phyloP scores from a whole-genome alignment of 2,113 vertebrate genomes.

The Montifringilla adamsi region DNA sequence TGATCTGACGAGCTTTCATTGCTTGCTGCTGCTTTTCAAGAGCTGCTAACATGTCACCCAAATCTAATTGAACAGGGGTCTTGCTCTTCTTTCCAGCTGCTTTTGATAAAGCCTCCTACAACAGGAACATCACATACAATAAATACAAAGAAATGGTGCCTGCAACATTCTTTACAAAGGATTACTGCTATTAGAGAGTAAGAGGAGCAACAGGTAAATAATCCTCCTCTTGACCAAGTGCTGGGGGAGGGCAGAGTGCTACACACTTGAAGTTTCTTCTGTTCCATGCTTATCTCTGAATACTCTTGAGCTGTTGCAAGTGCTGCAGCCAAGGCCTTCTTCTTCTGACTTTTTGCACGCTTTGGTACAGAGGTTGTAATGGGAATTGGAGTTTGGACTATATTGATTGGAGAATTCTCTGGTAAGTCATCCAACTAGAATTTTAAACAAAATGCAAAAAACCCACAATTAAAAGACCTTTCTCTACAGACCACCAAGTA shows the following conservation, averaged over 20 bases:
- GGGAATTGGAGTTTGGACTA: slow-evolving; percentile 97
- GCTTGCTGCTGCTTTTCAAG: slow-evolving; percentile 96
- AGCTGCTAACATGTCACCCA: slow-evolving; percentile 96
- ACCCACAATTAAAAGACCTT: not conserved
- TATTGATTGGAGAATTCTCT: slow-evolving; percentile 96
- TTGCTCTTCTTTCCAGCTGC: slow-evolving; percentile 97
- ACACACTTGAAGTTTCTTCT: slow-evolving; percentile 92
- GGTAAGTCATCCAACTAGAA: slow-evolving; percentile 90
- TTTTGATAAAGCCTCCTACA: slow-evolving; percentile 93
- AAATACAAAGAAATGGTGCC: not conserved
- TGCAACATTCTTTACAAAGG: not conserved
- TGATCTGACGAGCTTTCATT: slow-evolving; percentile 94
- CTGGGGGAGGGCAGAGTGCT: not conserved
- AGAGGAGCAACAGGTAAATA: not conserved
- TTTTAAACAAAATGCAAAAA: not conserved
- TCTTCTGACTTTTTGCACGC: slow-evolving; percentile 97
- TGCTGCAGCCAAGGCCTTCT: slow-evolving; percentile 95
- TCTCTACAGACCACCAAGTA: not conserved
- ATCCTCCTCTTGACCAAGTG: not conserved
- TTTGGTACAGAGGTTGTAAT: slow-evolving; percentile 98
- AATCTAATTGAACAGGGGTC: slow-evolving; percentile 92
- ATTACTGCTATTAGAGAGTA: not conserved
- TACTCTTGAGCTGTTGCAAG: slow-evolving; percentile 97
- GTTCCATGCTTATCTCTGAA: slow-evolving; percentile 98
- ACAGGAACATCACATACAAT: not conserved